Conservation (phyloP, 2,797 vertebrate species). For the Lithobates sylvaticus region DNA sequence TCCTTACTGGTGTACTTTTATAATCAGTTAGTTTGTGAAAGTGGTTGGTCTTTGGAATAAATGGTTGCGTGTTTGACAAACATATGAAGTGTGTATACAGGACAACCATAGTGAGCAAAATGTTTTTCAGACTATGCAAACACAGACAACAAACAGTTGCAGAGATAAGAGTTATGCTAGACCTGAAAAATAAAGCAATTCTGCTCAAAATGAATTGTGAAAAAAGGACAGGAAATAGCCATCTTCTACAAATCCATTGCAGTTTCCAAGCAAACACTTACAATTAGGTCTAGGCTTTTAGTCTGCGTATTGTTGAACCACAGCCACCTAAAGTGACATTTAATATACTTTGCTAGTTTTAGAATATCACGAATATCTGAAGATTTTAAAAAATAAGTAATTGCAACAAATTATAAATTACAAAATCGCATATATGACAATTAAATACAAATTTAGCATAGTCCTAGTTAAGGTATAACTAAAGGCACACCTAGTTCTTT, state of each 20-base stretch:
- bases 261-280: background rate
- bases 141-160: constrained; percentile 21
- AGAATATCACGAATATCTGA: too few relatives aligned
- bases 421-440: too few relatives aligned
- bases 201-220: background rate
- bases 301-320: background rate
- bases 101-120: constrained; percentile 30
- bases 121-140: constrained; percentile 37
- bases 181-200: background rate
- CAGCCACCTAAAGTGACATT: background rate
- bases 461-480: too few relatives aligned
- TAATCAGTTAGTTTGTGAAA: background rate
- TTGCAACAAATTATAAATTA: too few relatives aligned
- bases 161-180: constrained; percentile 15
- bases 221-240: background rate
- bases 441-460: too few relatives aligned
- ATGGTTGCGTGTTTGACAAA: background rate
- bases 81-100: background rate
- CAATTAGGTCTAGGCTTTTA: too few relatives aligned
- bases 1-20: background rate
- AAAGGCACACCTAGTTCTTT: too few relatives aligned
- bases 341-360: background rate
- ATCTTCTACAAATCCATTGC: background rate
- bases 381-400: too few relatives aligned
- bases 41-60: background rate